Conservation (phyloP, 1,140 invertebrate genomes). For the Eciton burchellii region DNA sequence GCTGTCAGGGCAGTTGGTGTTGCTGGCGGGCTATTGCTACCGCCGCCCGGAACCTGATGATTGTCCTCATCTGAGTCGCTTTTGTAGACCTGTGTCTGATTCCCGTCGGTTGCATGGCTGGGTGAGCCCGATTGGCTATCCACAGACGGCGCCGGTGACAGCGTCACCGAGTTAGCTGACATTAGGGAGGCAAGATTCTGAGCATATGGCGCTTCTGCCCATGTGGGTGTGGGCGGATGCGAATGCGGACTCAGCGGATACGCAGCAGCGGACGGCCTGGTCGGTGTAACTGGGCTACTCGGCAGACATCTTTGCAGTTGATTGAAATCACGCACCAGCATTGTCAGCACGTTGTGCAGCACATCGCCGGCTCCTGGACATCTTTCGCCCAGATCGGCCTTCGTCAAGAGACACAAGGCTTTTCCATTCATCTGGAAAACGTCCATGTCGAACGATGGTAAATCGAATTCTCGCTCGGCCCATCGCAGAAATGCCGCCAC, state of each 20-base stretch:
- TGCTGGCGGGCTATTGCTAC: constrained; percentile 86
- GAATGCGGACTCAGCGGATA: constrained; percentile 91
- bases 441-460: constrained; percentile 96
- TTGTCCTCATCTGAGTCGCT: constrained; percentile 85
- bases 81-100: constrained; percentile 79
- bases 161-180: constrained; percentile 93
- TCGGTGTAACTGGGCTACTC: constrained; percentile 93
- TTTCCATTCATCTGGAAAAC: constrained; percentile 99
- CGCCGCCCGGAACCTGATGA: constrained; percentile 80
- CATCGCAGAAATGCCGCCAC: constrained; percentile 95
- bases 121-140: constrained; percentile 95
- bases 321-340: constrained; percentile 93
- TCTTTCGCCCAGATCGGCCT: constrained; percentile 95
- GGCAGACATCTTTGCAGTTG: constrained; percentile 91
- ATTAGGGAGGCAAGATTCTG: constrained; percentile 87
- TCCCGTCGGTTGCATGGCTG: constrained; percentile 88
- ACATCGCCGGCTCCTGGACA: constrained; percentile 97
- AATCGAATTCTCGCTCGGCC: constrained; percentile 96
- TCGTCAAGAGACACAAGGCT: constrained; percentile 95
- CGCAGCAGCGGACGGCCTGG: constrained; percentile 89
- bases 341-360: constrained; percentile 96
- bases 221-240: constrained; percentile 92
- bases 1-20: constrained; percentile 87
- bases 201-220: constrained; percentile 89
- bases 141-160: constrained; percentile 95